phyloP scores from a whole-genome alignment of 2,888 invertebrate species.

The Drosophila picticornis region DNA sequence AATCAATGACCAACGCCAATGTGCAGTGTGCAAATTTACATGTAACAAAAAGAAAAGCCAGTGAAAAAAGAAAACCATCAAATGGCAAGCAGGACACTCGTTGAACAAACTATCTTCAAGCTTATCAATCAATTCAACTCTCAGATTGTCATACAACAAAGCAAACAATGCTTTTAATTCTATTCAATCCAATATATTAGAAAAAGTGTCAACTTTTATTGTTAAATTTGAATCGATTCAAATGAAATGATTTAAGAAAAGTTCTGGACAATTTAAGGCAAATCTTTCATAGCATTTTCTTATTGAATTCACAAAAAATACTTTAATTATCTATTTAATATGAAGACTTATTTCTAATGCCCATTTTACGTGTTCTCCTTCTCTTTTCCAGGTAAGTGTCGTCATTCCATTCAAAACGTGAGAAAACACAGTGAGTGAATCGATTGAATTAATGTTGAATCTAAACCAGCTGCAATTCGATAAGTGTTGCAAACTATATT shows the following conservation, averaged over 20 bases:
- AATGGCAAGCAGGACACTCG: background rate
- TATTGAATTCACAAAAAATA: background rate
- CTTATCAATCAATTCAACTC: background rate
- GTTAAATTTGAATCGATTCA: too few relatives aligned
- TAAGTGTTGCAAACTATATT: background rate
- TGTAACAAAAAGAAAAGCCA: slow-evolving; percentile 8
- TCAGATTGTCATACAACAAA: background rate
- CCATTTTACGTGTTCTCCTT: background rate
- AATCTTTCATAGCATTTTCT: background rate
- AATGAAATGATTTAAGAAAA: background rate
- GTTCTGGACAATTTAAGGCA: rapidly evolving
- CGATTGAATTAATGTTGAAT: background rate
- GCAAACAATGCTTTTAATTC: background rate
- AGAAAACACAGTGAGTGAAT: slow-evolving; percentile 15
- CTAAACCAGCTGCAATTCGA: background rate
- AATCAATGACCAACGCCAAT: slow-evolving; percentile 59
- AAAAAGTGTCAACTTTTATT: too few relatives aligned
- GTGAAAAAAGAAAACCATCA: background rate
- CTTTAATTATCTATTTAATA: background rate
- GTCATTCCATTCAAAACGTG: background rate
- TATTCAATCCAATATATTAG: too few relatives aligned
- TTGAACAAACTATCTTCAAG: background rate
- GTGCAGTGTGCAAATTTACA: slow-evolving; percentile 32
- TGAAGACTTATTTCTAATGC: slow-evolving; percentile 7
- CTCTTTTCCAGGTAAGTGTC: slow-evolving; percentile 54